These are phyloP conservation scores for Euleptes europaea DNA, from an alignment of 2,113 vertebrate species.

Conservation along the genomic window DNA sequence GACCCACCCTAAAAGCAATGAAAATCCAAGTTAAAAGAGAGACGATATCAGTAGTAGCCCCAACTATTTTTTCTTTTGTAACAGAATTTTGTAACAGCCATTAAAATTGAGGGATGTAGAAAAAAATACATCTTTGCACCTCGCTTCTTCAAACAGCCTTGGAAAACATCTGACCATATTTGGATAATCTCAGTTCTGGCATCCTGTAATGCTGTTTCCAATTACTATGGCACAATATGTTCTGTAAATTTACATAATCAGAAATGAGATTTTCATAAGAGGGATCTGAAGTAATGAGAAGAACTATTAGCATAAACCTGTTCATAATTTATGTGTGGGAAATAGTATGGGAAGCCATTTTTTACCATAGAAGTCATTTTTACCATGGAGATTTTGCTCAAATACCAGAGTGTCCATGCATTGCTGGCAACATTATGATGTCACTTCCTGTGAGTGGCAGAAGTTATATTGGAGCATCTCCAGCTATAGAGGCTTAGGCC, in stretches of 20 bases:
- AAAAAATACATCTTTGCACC: neutral
- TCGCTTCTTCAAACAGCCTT: neutral
- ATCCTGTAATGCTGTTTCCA: neutral
- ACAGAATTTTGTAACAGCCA: constrained; percentile 7
- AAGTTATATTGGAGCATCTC: too few species aligned
- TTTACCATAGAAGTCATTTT: too few species aligned
- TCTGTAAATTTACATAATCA: neutral
- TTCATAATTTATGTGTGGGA: neutral
- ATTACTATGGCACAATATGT: neutral
- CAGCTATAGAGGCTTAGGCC: too few species aligned
- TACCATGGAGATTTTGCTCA: too few species aligned
- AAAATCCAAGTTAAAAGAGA: constrained; percentile 25
- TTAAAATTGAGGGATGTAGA: neutral
- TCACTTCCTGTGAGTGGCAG: too few species aligned
- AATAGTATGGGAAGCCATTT: neutral
- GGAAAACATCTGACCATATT: neutral
- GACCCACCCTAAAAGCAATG: constrained; percentile 9
- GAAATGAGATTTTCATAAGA: neutral
- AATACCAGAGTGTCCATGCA: too few species aligned
- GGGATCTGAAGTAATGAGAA: neutral
- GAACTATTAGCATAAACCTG: neutral
- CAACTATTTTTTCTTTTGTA: neutral
- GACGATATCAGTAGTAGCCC: neutral
- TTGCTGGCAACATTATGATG: too few species aligned
- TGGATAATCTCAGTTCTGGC: neutral